phyloP scores from a whole-genome alignment of 2,113 vertebrate species.

The Myotis brandtii region DNA sequence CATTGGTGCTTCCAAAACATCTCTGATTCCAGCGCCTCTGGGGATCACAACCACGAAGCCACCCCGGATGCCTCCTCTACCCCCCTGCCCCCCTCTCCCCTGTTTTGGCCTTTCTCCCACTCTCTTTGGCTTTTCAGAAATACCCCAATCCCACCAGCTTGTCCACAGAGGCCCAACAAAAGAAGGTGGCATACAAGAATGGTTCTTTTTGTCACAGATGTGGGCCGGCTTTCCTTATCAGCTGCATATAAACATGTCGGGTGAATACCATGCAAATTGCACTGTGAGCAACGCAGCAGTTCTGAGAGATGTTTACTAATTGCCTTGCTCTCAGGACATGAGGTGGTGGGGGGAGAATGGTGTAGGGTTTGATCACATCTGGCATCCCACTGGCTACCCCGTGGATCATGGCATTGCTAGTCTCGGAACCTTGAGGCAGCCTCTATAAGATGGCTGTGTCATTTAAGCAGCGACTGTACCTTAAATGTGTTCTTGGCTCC shows the following conservation, averaged over 20 bases:
- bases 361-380: background rate
- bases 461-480: background rate
- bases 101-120: background rate
- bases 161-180: background rate
- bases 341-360: background rate
- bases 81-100: background rate
- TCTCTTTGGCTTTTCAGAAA: background rate
- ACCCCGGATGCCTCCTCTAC: background rate
- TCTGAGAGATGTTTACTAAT: background rate
- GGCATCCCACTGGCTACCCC: background rate
- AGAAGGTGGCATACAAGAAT: background rate
- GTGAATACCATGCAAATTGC: background rate
- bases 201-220: background rate
- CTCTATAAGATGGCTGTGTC: background rate
- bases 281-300: too few relatives aligned
- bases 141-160: background rate
- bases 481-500: background rate
- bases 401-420: background rate
- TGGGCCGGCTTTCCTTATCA: background rate
- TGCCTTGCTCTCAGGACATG: background rate
- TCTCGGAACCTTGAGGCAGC: background rate
- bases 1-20: background rate
- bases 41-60: background rate
- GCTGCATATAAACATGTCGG: background rate
- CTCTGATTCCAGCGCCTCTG: background rate